Conservation (phyloP, 1,140 invertebrate genomes). For the Drosophila gunungcola region DNA sequence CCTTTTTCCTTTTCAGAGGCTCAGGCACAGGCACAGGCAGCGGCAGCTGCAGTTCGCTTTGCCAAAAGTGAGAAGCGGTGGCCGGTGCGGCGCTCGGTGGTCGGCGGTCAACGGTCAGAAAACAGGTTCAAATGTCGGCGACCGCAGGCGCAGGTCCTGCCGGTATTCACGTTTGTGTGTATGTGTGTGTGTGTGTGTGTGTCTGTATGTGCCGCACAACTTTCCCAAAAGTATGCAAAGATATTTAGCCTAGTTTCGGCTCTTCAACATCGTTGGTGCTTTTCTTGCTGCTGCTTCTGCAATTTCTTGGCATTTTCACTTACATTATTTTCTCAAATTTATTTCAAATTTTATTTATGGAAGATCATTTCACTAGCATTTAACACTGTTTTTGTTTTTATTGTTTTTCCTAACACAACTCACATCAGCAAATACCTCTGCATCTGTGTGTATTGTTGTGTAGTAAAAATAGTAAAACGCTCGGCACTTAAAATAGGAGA, state of each 20-base stretch:
- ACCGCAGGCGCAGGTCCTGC: slow-evolving; percentile 63
- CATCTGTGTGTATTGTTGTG: slow-evolving; percentile 48
- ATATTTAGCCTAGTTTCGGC: slow-evolving; percentile 76
- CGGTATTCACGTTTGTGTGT: neutral
- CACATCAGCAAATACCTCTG: slow-evolving; percentile 18
- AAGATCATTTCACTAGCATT: slow-evolving; percentile 55
- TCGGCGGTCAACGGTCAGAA: slow-evolving; percentile 58
- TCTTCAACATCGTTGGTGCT: slow-evolving; percentile 21
- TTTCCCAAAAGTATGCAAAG: slow-evolving; percentile 73
- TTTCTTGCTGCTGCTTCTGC: slow-evolving; percentile 22
- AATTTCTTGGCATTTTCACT: slow-evolving; percentile 36
- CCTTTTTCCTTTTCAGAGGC: slow-evolving; percentile 7
- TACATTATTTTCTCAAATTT: slow-evolving; percentile 11
- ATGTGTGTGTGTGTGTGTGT: slow-evolving; percentile 14
- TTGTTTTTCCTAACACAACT: slow-evolving; percentile 19
- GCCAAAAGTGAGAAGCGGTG: slow-evolving; percentile 36
- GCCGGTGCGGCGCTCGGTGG: slow-evolving; percentile 11
- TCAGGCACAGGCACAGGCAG: neutral
- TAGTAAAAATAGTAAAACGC: slow-evolving; percentile 62
- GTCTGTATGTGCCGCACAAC: slow-evolving; percentile 22
- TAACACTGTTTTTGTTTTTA: slow-evolving; percentile 35
- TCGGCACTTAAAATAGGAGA: slow-evolving; percentile 60
- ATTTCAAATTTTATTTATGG: slow-evolving; percentile 50
- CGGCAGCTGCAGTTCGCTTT: slow-evolving; percentile 19
- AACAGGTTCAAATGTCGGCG: slow-evolving; percentile 79